Evolutionary conservation across 2,113 vertebrate species (phyloP).

Genomic region (Zingel zingel): DNA sequence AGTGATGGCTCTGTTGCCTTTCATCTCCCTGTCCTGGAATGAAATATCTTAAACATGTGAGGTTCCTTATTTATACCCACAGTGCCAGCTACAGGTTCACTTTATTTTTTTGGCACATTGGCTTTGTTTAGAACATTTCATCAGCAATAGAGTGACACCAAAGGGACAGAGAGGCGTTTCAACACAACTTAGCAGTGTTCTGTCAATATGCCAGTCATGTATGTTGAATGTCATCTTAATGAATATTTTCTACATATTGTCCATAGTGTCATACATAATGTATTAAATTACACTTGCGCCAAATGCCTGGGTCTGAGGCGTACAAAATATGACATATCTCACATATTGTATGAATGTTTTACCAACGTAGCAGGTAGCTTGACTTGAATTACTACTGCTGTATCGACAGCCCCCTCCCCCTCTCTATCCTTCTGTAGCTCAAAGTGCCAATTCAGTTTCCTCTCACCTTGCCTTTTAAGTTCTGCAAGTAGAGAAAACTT

Average conservation of each 20-base stretch:
- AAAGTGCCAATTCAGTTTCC: conserved; percentile 73
- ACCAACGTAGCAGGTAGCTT: conserved; percentile 75
- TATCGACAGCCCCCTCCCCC: conserved; percentile 58
- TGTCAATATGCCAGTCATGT: conserved; percentile 48
- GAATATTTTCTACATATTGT: conserved; percentile 50
- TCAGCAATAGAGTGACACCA: conserved; percentile 45
- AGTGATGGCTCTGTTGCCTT: conserved; percentile 32
- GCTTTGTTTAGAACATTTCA: conserved; percentile 39
- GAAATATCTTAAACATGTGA: conserved; percentile 42
- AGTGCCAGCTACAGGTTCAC: conserved; percentile 47
- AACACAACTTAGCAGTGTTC: conserved; percentile 33
- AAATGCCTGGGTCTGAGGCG: conserved; percentile 50
- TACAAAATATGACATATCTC: conserved; percentile 57
- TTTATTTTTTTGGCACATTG: conserved; percentile 32
- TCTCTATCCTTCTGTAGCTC: conserved; percentile 61
- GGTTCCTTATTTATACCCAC: conserved; percentile 30
- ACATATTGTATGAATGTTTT: conserved; percentile 76
- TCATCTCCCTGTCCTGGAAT: conserved; percentile 25
- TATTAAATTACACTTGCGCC: conserved; percentile 62
- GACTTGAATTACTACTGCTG: conserved; percentile 80
- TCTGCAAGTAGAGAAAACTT: conserved; percentile 62
- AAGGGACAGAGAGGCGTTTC: conserved; percentile 12
- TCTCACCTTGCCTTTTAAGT: conserved; percentile 70
- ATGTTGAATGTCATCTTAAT: conserved; percentile 61
- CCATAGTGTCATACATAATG: conserved; percentile 44